phyloP scores from a whole-genome alignment of 2,113 vertebrate genomes.

The Lathamus discolor region DNA sequence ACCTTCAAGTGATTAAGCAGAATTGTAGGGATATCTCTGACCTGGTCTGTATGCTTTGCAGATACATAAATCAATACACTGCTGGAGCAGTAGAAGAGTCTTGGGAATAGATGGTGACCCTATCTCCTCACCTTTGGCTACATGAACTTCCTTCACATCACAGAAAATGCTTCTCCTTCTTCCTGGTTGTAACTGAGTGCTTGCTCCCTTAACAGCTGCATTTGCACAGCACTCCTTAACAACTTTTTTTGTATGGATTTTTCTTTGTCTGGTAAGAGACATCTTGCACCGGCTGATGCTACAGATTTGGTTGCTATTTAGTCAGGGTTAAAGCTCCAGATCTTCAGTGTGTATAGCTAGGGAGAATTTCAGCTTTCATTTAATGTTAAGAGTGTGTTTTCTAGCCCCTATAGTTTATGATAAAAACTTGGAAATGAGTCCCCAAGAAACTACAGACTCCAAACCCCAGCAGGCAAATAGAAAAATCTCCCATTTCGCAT shows the following conservation, averaged over 20 bases:
- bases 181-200: background rate
- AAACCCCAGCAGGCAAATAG: background rate
- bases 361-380: constrained; percentile 14
- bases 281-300: background rate
- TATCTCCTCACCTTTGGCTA: background rate
- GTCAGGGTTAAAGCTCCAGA: constrained; percentile 29
- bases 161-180: constrained; percentile 21
- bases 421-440: constrained; percentile 26
- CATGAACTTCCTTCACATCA: background rate
- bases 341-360: background rate
- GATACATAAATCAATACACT: constrained; percentile 22
- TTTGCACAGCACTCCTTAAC: constrained; percentile 5
- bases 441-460: background rate
- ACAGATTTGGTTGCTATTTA: constrained; percentile 13
- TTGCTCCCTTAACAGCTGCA: constrained; percentile 6
- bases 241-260: constrained; percentile 19
- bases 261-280: constrained; percentile 1
- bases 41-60: constrained; percentile 11
- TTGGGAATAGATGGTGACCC: constrained; percentile 10
- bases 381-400: constrained; percentile 13
- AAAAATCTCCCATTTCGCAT: background rate
- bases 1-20: constrained; percentile 24
- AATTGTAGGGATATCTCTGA: constrained; percentile 6
- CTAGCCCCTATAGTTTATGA: background rate
- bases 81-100: background rate